phyloP scores from a whole-genome alignment of 2,113 vertebrate genomes.

The Platysternon megacephalum region DNA sequence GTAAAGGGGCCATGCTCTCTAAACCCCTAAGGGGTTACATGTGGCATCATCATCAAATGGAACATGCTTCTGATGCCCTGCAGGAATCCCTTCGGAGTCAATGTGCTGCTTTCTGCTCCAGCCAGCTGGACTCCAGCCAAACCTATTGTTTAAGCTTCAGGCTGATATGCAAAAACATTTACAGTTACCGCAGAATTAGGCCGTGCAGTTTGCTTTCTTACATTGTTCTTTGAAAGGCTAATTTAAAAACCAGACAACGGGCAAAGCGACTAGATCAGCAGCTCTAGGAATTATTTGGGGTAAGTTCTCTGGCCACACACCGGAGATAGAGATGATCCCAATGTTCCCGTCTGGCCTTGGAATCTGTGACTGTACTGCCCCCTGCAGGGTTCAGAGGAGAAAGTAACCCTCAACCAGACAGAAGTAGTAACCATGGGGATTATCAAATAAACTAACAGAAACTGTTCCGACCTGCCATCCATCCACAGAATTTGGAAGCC shows the following conservation, averaged over 20 bases:
- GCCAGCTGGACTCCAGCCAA: neutral
- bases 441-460: no score
- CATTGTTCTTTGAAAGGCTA: neutral
- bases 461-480: no score
- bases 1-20: no score
- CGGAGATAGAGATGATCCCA: no score
- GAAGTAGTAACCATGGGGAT: no score
- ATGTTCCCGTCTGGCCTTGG: neutral
- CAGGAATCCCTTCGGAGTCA: neutral
- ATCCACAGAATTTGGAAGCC: no score
- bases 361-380: neutral
- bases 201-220: neutral
- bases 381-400: neutral
- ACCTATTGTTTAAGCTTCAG: neutral
- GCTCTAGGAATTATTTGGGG: neutral
- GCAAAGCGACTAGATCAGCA: neutral
- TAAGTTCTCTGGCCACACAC: neutral
- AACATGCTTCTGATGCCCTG: neutral
- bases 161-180: neutral
- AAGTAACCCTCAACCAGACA: neutral
- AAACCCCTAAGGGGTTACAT: no score
- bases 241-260: neutral
- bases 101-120: neutral
- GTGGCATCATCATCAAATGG: no score
- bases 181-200: neutral